Base-by-base conservation (phyloP, 2,113 vertebrate species). In the Gambusia affinis region DNA sequence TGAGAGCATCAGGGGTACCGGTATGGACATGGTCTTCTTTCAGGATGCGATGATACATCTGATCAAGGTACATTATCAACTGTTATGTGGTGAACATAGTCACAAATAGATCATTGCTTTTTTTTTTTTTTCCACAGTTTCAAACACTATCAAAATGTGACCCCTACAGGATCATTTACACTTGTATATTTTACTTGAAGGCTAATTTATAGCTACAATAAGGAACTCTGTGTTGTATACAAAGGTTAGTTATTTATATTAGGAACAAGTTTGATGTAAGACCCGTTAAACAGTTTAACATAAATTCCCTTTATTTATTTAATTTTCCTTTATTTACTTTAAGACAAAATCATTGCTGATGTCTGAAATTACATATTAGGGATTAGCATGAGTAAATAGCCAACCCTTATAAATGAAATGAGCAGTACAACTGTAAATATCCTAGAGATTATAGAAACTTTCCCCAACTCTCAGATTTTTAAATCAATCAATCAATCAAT, bases 21-120 rank as follows among this genome's bases (percentile, higher is more conserved):
- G 94, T 67, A 95, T 97, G 95, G 97, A 99, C 79, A 89, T 98
- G 95, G 97, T 99, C 60, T 99, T 98, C 90, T 99, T 99, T 76
- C 91, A 89, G 29, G 97, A 99, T 81, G 96, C 98, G 1, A 97
- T 99, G 96, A 88, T 94, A 79, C 97, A 99, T 87, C 92, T 99
- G 84, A 90, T 98, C 73, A 99, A 98, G 97, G 98, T 99, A 72
- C 6, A 44, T 57, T 65, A 57, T 15, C 39, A 14, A 30, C 12
- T 60, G 28, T 6, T 54, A 54, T n/a, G 3, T n/a, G 17, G 51
- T 57, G 51, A 57, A 2, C 24, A 57, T 57, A 57, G 51, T 11
- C 51, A n/a, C 4, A n/a, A 3, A n/a, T 24, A 57, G 1, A 57
- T 57, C 51, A 57, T 57, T 6, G 17, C 17, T 19, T 19, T 7